Conservation (phyloP, 2,113 vertebrate genomes). For the Oxyruncus cristatus region DNA sequence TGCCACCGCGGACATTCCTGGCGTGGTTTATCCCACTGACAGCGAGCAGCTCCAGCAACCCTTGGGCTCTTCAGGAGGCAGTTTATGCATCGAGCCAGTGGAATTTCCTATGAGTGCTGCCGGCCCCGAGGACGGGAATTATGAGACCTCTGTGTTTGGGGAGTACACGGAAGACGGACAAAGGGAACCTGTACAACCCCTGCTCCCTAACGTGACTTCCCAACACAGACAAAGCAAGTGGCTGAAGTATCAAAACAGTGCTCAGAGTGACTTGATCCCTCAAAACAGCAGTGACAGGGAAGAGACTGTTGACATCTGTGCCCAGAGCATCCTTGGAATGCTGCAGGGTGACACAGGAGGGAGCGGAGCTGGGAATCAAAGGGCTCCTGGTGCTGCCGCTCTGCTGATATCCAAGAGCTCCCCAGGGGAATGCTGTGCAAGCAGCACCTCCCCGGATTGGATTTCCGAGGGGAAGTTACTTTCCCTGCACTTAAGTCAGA, state of each 20-base stretch:
- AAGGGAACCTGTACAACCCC: background rate
- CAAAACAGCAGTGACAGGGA: background rate
- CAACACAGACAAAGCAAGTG: constrained; percentile 74
- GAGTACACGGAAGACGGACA: background rate
- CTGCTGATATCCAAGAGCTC: constrained; percentile 12
- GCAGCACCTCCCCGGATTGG: background rate
- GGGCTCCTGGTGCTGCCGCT: background rate
- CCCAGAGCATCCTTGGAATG: constrained; percentile 15
- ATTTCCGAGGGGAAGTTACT: constrained; percentile 12
- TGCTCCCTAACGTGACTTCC: background rate
- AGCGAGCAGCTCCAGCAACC: background rate
- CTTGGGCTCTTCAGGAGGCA: background rate
- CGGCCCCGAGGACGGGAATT: constrained; percentile 27
- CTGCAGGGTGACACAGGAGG: background rate
- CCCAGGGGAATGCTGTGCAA: background rate
- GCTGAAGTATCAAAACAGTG: constrained; percentile 72
- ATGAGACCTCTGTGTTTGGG: background rate
- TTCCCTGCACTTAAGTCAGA: constrained; percentile 3
- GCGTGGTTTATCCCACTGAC: background rate
- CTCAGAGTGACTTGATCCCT: background rate
- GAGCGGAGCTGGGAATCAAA: background rate
- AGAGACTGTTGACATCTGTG: background rate
- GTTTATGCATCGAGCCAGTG: background rate
- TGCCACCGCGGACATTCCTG: background rate
- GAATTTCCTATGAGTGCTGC: background rate